phyloP scores from a whole-genome alignment of 2,888 invertebrate genomes.

The Rhorus exstirpatorius region DNA sequence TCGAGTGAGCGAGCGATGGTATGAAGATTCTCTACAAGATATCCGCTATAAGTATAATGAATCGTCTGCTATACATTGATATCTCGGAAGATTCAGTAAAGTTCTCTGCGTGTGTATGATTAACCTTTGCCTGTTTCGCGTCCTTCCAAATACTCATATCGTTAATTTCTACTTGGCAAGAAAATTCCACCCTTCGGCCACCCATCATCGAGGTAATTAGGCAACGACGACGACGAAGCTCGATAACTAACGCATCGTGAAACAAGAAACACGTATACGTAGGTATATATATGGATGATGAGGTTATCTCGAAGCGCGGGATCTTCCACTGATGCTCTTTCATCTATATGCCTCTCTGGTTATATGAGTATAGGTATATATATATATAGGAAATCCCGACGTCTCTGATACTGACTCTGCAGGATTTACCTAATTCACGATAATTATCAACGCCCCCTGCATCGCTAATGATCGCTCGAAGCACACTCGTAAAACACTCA shows the following conservation, averaged over 20 bases:
- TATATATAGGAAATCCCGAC: constrained; percentile 12
- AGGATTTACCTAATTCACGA: constrained; percentile 53
- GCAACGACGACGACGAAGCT: constrained; percentile 5
- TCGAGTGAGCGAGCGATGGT: too few relatives aligned
- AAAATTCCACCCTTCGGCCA: too few relatives aligned
- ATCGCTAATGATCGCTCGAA: constrained; percentile 40
- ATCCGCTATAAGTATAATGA: too few relatives aligned
- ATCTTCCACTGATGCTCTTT: constrained; percentile 10
- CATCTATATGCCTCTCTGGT: background rate
- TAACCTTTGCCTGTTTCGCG: background rate
- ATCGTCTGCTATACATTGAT: too few relatives aligned
- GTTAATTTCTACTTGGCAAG: constrained; percentile 53
- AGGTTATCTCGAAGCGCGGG: constrained; percentile 6
- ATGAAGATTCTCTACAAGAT: too few relatives aligned
- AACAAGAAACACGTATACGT: background rate
- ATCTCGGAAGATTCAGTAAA: background rate
- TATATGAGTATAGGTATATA: background rate
- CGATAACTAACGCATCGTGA: constrained; percentile 1
- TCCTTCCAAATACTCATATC: constrained; percentile 1
- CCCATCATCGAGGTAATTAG: constrained; percentile 57
- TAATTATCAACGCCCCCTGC: constrained; percentile 52
- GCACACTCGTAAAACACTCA: constrained; percentile 20
- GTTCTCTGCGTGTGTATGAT: background rate
- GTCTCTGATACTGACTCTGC: constrained; percentile 29
- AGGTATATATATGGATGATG: background rate